Conservation (phyloP, 2,113 vertebrate species). For the Oriolus oriolus region DNA sequence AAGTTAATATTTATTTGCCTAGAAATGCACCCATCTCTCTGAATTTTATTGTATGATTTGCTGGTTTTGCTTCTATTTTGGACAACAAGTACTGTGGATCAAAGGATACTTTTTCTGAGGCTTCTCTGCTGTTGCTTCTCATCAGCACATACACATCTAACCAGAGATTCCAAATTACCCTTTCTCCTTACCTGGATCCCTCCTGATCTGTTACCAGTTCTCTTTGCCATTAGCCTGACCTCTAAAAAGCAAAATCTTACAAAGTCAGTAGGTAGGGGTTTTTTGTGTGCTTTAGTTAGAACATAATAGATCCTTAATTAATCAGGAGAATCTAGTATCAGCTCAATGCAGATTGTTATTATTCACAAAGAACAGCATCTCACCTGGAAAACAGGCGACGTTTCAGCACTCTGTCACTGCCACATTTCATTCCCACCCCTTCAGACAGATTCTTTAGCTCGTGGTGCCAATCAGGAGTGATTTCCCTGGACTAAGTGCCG, state of each 20-base stretch:
- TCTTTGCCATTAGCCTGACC: not conserved
- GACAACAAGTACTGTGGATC: not conserved
- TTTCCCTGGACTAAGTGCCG: not conserved
- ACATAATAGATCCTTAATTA: not conserved
- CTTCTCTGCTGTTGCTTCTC: not conserved
- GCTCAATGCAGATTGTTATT: not conserved
- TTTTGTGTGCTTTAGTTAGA: not conserved
- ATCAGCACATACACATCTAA: not conserved
- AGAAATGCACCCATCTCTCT: rapidly evolving
- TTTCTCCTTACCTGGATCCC: not conserved
- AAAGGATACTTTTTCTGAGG: not conserved
- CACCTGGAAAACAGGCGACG: not conserved
- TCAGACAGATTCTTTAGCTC: not conserved
- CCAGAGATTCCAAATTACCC: not conserved
- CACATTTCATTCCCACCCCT: not conserved
- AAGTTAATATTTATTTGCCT: not conserved
- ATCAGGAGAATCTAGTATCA: not conserved
- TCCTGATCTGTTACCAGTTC: not conserved
- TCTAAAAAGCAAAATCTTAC: not conserved
- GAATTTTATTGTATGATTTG: not conserved
- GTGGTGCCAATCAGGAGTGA: not conserved
- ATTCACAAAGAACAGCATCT: not conserved
- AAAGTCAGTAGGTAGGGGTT: rapidly evolving
- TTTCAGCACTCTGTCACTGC: not conserved
- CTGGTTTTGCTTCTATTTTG: not conserved